These are phyloP conservation scores for Corythoichthys haematopterus DNA, from an alignment of 2,113 vertebrate genomes.

Conservation along the genomic window DNA sequence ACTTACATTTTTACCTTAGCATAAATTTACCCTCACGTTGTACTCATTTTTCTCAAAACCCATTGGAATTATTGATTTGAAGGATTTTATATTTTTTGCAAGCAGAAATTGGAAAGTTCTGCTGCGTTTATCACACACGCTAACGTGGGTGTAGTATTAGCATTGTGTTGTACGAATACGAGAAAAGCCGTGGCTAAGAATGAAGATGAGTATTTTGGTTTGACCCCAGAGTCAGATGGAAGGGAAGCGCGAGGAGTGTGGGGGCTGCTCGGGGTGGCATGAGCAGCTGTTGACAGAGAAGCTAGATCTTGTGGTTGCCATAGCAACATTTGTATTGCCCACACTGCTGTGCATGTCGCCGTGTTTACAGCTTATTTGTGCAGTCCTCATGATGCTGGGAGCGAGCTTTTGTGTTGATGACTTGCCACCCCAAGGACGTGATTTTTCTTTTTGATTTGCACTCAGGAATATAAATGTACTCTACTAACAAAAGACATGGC, in stretches of 20 bases:
- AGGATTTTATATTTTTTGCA: background rate
- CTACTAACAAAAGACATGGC: background rate
- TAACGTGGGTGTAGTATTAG: slow-evolving; percentile 6
- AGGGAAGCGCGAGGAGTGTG: slow-evolving; percentile 53
- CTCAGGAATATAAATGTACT: slow-evolving; percentile 10
- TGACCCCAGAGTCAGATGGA: slow-evolving; percentile 64
- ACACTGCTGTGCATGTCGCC: slow-evolving; percentile 44
- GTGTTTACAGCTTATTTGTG: slow-evolving; percentile 63
- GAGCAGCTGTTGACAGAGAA: slow-evolving; percentile 71
- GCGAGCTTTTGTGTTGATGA: slow-evolving; percentile 23
- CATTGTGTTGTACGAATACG: slow-evolving; percentile 21
- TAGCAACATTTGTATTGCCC: slow-evolving; percentile 67
- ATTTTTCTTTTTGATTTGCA: slow-evolving; percentile 1
- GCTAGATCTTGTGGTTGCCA: slow-evolving; percentile 61
- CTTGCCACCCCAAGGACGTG: slow-evolving; percentile 6
- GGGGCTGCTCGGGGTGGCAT: slow-evolving; percentile 65
- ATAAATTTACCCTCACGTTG: too few relatives aligned
- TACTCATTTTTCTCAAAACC: too few relatives aligned
- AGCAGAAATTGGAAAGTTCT: background rate
- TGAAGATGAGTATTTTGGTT: slow-evolving; percentile 47
- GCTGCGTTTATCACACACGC: slow-evolving; percentile 1
- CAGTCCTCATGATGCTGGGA: slow-evolving; percentile 37
- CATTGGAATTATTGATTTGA: background rate
- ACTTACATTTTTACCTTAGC: too few relatives aligned
- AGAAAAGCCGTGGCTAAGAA: slow-evolving; percentile 23